phyloP scores from a whole-genome alignment of 2,113 vertebrate species.

The Promerops cafer region DNA sequence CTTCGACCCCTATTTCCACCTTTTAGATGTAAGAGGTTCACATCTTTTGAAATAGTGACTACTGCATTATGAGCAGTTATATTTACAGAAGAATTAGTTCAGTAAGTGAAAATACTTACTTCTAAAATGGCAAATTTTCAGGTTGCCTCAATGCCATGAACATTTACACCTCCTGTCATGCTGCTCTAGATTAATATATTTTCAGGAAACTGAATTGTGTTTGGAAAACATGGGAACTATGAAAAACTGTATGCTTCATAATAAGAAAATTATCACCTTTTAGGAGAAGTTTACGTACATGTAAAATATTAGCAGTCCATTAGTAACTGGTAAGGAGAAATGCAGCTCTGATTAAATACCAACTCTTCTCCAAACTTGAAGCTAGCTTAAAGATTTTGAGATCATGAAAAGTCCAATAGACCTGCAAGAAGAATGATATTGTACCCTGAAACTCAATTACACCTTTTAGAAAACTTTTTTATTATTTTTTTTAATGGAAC shows the following conservation, averaged over 20 bases:
- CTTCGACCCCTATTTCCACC: slow-evolving; percentile 10
- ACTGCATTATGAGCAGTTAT: background rate
- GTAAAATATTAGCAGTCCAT: background rate
- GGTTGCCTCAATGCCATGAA: background rate
- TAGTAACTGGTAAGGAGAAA: background rate
- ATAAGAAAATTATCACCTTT: background rate
- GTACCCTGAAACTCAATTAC: background rate
- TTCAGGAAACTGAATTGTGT: background rate
- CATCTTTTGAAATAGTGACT: background rate
- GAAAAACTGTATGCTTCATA: background rate
- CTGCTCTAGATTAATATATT: background rate
- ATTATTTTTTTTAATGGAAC: background rate
- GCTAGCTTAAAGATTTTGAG: background rate
- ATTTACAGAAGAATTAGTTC: background rate
- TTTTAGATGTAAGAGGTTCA: background rate
- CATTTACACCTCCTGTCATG: background rate
- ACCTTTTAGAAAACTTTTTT: background rate
- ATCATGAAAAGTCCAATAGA: background rate
- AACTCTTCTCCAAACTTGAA: background rate
- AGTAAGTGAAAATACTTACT: background rate
- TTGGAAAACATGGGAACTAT: background rate
- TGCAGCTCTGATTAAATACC: background rate
- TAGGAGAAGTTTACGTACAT: background rate
- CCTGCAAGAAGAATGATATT: background rate
- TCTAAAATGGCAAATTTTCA: background rate